Evolutionary conservation across 2,888 invertebrate genomes (phyloP).

Genomic region (Acrobasis repandana): DNA sequence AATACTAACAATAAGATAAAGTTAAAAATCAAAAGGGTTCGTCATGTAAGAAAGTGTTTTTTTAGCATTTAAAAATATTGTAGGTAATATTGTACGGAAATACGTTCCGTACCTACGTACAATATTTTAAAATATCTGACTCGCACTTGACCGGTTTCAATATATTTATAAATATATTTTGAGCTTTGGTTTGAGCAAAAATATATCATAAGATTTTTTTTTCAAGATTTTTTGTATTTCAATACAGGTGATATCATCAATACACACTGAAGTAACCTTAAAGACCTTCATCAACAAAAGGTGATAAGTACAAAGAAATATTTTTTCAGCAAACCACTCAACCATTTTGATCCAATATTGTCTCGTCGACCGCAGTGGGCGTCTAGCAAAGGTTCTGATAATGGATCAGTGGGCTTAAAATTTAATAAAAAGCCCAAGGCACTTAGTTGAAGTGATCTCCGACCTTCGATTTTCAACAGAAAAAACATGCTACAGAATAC

Average conservation of each 20-base stretch:
- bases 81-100: no score
- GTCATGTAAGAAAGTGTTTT: no score
- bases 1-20: no score
- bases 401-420: slow-evolving; percentile 16
- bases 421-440: slow-evolving; percentile 18
- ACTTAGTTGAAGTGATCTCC: slow-evolving; percentile 15
- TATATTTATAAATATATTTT: no score
- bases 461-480: not conserved
- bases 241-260: not conserved
- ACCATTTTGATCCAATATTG: slow-evolving; percentile 1
- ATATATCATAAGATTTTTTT: no score
- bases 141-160: no score
- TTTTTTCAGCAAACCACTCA: not conserved
- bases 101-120: no score
- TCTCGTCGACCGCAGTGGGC: slow-evolving; percentile 7
- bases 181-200: no score
- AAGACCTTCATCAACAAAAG: not conserved
- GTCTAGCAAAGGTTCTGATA: slow-evolving; percentile 12
- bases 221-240: no score
- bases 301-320: not conserved
- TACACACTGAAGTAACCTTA: not conserved
- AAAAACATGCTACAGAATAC: slow-evolving; percentile 4
- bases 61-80: no score
- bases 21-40: no score
- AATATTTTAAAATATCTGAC: no score